Percentiles rank a stretch among this genome's conserved stretches.
Evolutionary conservation across 2,113 vertebrate species (phyloP).

Genomic region (Hemibagrus wyckioides): DNA sequence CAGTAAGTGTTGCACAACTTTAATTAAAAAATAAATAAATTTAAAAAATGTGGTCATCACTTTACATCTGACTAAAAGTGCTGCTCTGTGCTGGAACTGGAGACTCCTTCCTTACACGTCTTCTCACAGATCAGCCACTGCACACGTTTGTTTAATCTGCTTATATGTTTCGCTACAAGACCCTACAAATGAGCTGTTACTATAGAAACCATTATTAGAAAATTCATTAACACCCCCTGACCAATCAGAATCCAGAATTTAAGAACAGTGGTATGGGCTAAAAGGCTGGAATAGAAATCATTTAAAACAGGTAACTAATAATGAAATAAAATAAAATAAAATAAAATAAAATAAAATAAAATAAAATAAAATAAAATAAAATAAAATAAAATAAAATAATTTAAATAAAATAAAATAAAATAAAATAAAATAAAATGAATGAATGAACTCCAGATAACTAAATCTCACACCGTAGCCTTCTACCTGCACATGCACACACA

Average conservation of each 20-base stretch:
- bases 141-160: too few relatives aligned
- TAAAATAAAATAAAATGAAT: neutral
- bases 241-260: conserved; percentile 6
- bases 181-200: too few relatives aligned
- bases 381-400: neutral
- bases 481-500: neutral
- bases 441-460: neutral
- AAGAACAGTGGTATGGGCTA: neutral
- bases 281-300: neutral
- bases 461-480: neutral
- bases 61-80: neutral
- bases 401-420: neutral
- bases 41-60: too few relatives aligned
- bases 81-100: neutral
- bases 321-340: neutral
- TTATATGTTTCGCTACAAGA: too few relatives aligned
- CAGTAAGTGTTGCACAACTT: neutral
- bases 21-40: too few relatives aligned
- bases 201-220: neutral
- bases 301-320: too few relatives aligned
- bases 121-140: neutral
- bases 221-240: neutral
- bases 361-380: neutral
- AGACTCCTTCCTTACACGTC: neutral
- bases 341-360: neutral